phyloP scores from a whole-genome alignment of 2,797 vertebrate species.

The Phalanger gymnotis region DNA sequence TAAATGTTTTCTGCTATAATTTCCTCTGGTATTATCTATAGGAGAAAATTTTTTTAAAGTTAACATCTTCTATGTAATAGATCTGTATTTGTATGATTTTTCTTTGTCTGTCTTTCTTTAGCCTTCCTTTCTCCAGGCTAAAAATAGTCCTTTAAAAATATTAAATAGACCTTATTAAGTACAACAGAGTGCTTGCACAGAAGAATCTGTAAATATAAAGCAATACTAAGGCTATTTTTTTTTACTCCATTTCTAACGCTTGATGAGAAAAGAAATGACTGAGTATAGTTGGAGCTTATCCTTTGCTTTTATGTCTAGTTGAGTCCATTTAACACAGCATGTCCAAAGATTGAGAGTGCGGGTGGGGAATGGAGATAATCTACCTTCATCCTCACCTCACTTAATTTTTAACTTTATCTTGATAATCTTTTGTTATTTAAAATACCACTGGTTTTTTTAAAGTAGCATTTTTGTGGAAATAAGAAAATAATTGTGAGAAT shows the following conservation, averaged over 20 bases:
- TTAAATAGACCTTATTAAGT: neutral
- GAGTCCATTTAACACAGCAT: neutral
- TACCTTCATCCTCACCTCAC: neutral
- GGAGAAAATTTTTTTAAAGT: neutral
- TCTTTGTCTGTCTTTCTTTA: neutral
- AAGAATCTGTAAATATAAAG: neutral
- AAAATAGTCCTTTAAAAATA: neutral
- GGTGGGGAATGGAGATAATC: neutral
- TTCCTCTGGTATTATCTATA: neutral
- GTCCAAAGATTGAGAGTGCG: neutral
- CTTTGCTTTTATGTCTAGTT: neutral
- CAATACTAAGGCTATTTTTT: neutral
- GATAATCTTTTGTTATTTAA: neutral
- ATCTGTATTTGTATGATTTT: neutral
- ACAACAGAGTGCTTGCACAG: neutral
- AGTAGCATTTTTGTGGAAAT: neutral
- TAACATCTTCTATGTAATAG: neutral
- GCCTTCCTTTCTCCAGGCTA: neutral
- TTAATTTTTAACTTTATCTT: neutral
- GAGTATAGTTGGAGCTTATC: neutral
- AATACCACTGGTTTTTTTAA: neutral
- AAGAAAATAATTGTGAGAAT: neutral
- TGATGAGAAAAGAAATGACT: neutral
- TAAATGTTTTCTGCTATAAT: neutral
- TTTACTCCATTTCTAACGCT: neutral